A percentile compares a stretch with the other conserved stretches of the same genome.
Conservation (phyloP, 2,113 vertebrate genomes). For the Anoura caudifer region DNA sequence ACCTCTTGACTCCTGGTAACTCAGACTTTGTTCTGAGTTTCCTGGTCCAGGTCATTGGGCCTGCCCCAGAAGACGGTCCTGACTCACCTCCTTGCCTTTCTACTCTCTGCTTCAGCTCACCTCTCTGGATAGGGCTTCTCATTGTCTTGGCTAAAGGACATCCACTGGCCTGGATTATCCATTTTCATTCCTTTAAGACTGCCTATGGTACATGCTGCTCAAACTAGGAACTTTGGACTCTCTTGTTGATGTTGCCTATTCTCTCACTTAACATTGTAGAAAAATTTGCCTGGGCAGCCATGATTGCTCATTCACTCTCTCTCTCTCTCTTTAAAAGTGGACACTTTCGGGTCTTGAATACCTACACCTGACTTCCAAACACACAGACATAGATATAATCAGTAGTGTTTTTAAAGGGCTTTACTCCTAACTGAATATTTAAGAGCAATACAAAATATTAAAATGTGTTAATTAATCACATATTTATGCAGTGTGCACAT, state of each 20-base stretch:
- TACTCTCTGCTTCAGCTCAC: neutral
- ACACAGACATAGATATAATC: neutral
- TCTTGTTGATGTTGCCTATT: neutral
- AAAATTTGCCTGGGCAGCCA: neutral
- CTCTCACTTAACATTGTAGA: neutral
- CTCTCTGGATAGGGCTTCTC: neutral
- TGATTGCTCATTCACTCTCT: neutral
- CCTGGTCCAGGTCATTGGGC: neutral
- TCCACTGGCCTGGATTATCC: neutral
- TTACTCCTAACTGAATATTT: neutral
- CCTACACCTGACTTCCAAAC: neutral
- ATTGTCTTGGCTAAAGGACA: neutral
- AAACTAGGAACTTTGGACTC: neutral
- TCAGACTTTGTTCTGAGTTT: neutral
- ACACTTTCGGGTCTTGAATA: neutral
- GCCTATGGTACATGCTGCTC: neutral
- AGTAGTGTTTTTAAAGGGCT: neutral
- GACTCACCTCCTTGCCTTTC: neutral
- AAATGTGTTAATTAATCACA: neutral
- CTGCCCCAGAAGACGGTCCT: neutral
- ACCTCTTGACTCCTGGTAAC: neutral
- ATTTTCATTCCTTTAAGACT: neutral
- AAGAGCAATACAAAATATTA: neutral
- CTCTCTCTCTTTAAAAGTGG: neutral
- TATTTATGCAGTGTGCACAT: neutral